These are phyloP conservation scores for Drosophila lacteicornis DNA, from an alignment of 1,140 invertebrate species.

Conservation along the genomic window DNA sequence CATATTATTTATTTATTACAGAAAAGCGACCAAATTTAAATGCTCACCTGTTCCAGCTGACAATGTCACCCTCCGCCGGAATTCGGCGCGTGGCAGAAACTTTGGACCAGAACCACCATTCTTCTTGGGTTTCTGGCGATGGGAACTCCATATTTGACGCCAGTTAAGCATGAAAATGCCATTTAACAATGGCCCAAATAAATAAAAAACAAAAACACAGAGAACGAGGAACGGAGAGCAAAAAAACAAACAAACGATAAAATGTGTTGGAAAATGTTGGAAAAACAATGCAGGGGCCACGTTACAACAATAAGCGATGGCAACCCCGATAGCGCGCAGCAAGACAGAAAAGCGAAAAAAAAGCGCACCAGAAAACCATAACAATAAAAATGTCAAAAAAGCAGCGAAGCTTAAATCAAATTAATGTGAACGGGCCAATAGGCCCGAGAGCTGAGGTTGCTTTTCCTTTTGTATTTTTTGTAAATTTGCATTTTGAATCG, in stretches of 20 bases:
- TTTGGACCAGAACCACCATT: slow-evolving; percentile 28
- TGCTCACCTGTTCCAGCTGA: slow-evolving; percentile 15
- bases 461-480: slow-evolving; percentile 8
- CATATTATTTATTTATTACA: slow-evolving; percentile 40
- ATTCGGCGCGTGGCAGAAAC: slow-evolving; percentile 67
- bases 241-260: slow-evolving; percentile 51
- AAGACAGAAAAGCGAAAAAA: slow-evolving; percentile 41
- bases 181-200: slow-evolving; percentile 79
- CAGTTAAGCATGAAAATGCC: slow-evolving; percentile 82
- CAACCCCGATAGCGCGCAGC: slow-evolving; percentile 56
- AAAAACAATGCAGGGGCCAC: slow-evolving; percentile 68
- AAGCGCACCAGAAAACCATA: slow-evolving; percentile 52
- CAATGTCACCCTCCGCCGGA: background rate
- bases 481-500: slow-evolving; percentile 7
- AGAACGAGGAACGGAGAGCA: slow-evolving; percentile 16
- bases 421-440: slow-evolving; percentile 58
- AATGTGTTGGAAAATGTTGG: slow-evolving; percentile 72
- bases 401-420: slow-evolving; percentile 64
- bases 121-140: slow-evolving; percentile 1
- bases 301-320: slow-evolving; percentile 56
- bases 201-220: slow-evolving; percentile 61
- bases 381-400: slow-evolving; percentile 69
- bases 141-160: slow-evolving; percentile 75
- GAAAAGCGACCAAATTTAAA: slow-evolving; percentile 51
- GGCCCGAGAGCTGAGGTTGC: slow-evolving; percentile 13